phyloP scores from a whole-genome alignment of 2,113 vertebrate genomes.

The Taurulus bubalis region DNA sequence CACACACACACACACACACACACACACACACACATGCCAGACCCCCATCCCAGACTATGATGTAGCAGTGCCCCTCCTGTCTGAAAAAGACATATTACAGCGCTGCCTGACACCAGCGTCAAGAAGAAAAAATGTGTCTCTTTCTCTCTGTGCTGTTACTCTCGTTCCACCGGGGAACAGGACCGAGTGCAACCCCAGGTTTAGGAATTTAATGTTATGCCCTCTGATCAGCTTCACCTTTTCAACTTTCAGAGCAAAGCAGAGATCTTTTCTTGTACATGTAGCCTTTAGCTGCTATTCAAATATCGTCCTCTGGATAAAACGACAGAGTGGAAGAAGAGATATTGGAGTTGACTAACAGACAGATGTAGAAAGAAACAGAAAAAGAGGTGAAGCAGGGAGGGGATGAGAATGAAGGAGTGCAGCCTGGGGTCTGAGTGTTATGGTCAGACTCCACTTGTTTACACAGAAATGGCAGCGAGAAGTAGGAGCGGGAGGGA shows the following conservation, averaged over 20 bases:
- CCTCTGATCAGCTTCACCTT: constrained; percentile 39
- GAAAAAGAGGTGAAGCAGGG: constrained; percentile 10
- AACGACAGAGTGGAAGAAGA: background rate
- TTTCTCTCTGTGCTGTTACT: constrained; percentile 13
- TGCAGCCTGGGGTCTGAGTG: constrained; percentile 45
- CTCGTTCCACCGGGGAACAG: background rate
- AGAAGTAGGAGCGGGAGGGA: constrained; percentile 30
- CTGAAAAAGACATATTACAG: constrained; percentile 63
- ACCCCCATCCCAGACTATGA: constrained; percentile 57
- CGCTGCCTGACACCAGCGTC: constrained; percentile 42
- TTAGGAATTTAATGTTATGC: constrained; percentile 33
- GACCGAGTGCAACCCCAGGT: constrained; percentile 20
- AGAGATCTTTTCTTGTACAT: constrained; percentile 15
- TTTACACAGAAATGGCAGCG: constrained; percentile 70
- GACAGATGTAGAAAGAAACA: background rate
- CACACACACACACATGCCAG: constrained; percentile 31
- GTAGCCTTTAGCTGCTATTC: constrained; percentile 34
- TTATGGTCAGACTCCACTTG: constrained; percentile 75
- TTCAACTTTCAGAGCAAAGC: constrained; percentile 13
- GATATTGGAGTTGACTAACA: constrained; percentile 5
- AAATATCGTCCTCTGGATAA: background rate
- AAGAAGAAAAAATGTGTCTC: constrained; percentile 31
- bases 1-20: constrained; percentile 38
- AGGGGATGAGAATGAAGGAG: constrained; percentile 10
- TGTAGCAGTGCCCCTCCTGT: constrained; percentile 65